Base-by-base conservation (phyloP, 2,888 invertebrate species). In the Stenodera caucasica region DNA sequence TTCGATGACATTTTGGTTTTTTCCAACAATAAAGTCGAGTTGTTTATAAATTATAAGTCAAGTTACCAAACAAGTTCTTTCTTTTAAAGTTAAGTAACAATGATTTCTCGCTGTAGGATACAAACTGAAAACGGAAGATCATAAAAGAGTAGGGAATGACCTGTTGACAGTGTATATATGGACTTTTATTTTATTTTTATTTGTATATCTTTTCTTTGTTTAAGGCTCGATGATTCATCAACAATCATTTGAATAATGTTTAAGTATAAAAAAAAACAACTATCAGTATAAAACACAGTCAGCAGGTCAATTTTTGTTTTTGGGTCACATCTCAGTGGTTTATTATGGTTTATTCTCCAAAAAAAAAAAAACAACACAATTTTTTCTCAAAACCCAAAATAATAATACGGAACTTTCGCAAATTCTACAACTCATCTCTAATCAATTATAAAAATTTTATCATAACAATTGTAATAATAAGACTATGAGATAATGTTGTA, bases 11-110 rank as follows among this genome's bases (percentile, higher is more conserved):
- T 40, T 40, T 21, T 21, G 18, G 11, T 40, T 40, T 21, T 11
- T 18, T 18, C 11, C 40, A 40, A 40, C 12, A 40, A 40, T 40
- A 40, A 21, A 40, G 40, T 40, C 26, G 40, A 21, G 21, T 21
- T 40, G 40, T 40, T 40, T 40, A 18, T 32, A 7, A 40, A 9
- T 40, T 9, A 40, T 32, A 7, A 40, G 18, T 40, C 11, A 40
- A 40, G 40, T 40, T 40, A 40, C 40, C 40, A 40, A 40, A 40
- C 40, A 40, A 40, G 40, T 40, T 40, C 40, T 40, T 40, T 40
- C 40, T 40, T 40, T 26, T 26, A 26, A 40, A 40, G 40, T 40
- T 40, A 18, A 40, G 40, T 40, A 40, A 40, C 40, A 40, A 40
- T 40, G 40, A 40, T 40, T 40, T 40, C 40, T 40, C 40, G 18